phyloP scores from a whole-genome alignment of 1,140 invertebrate genomes.

The Lepidurus arcticus region DNA sequence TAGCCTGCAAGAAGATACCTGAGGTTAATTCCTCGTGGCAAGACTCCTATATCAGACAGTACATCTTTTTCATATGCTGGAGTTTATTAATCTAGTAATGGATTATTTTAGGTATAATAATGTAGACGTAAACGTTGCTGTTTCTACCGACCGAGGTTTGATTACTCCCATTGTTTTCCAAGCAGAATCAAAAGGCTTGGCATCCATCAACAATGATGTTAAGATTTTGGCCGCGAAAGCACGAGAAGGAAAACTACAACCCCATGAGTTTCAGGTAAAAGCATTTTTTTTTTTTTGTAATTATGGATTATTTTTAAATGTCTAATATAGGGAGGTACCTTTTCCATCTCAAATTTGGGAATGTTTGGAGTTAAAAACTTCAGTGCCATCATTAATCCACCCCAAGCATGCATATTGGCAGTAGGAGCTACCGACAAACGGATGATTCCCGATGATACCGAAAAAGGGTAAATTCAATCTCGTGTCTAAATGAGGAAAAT shows the following conservation, averaged over 20 bases:
- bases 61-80: conserved; percentile 44
- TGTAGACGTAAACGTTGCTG: conserved; percentile 95
- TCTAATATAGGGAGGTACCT: conserved; percentile 58
- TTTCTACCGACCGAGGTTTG: conserved; percentile 88
- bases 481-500: not conserved
- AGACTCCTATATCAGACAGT: conserved; percentile 91
- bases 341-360: conserved; percentile 90
- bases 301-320: conserved; percentile 29
- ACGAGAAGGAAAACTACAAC: conserved; percentile 86
- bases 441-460: conserved; percentile 48
- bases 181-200: conserved; percentile 86
- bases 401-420: conserved; percentile 63
- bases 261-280: conserved; percentile 94
- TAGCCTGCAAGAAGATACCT: conserved; percentile 87
- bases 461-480: conserved; percentile 44
- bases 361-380: conserved; percentile 86
- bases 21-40: conserved; percentile 95
- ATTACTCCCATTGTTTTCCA: conserved; percentile 96
- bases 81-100: not conserved
- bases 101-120: conserved; percentile 60
- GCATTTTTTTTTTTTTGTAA: conserved; percentile 30
- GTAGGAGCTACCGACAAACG: conserved; percentile 55
- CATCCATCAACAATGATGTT: conserved; percentile 78
- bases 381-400: conserved; percentile 63
- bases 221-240: conserved; percentile 83